A percentile compares a stretch with the other conserved stretches of the same genome.
phyloP scores from a whole-genome alignment of 2,888 invertebrate genomes.

The Coleophora deauratella region DNA sequence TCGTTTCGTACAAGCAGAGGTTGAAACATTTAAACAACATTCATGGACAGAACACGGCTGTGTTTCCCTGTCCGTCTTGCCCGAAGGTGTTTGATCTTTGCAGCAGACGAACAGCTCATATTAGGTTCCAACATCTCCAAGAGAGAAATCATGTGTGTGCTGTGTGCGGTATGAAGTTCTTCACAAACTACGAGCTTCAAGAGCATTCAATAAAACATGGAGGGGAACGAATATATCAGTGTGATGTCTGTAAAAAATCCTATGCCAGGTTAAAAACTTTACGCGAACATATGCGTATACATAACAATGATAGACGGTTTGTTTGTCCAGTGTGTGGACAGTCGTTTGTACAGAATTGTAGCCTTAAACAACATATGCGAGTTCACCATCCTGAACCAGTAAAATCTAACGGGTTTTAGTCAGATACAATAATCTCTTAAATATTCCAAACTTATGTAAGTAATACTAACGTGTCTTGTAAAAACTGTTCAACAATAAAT shows the following conservation, averaged over 20 bases:
- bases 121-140: conserved; percentile 55
- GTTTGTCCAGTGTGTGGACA: conserved; percentile 57
- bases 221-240: conserved; percentile 68
- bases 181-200: conserved; percentile 69
- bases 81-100: conserved; percentile 58
- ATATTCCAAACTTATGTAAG: no score
- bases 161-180: conserved; percentile 70
- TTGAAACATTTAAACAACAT: conserved; percentile 51
- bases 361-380: conserved; percentile 56
- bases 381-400: conserved; percentile 49
- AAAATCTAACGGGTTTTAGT: conserved; percentile 19
- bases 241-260: conserved; percentile 67
- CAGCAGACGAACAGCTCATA: conserved; percentile 56
- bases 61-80: conserved; percentile 58
- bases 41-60: conserved; percentile 55
- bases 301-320: conserved; percentile 57
- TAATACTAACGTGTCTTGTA: no score
- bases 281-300: conserved; percentile 62
- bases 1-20: conserved; percentile 56
- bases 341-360: conserved; percentile 61
- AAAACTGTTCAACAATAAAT: no score
- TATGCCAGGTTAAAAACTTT: conserved; percentile 62
- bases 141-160: conserved; percentile 65
- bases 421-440: no score
- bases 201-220: conserved; percentile 72